Base-by-base conservation (phyloP, 2,797 vertebrate species). In the Lepus oiostolus region DNA sequence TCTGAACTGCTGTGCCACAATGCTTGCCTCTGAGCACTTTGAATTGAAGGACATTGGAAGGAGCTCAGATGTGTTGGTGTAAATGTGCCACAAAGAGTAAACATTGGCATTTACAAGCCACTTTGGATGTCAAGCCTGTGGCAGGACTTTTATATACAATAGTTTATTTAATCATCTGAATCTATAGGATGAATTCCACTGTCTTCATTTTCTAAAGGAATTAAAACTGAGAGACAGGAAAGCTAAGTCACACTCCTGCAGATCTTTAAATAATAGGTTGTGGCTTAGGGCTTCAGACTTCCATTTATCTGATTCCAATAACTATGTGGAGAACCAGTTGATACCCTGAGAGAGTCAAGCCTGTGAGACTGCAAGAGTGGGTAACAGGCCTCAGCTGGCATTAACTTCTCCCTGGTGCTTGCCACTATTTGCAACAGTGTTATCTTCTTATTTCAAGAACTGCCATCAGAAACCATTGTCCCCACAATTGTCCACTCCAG, bases 141-240 rank as follows among this genome's bases (percentile, higher is more conserved):
- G 19, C 80, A 88, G 80, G 30, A 26, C 72, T 26, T 90, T 87
- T 85, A 58, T 22, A 68, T 9, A 67, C 17, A 72, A n/a, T 68
- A 87, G 79, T 75, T 85, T 90, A 85, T 82, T 92, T 88, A 85
- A 79, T 72, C 1, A 5, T 80, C 35, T 81, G 60, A 77, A 38
- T 85, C 17, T 47, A 54, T 26, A 50, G 80, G 88, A 17, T 52
- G 14, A 22, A 52, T 82, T 67, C 1, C 10, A 67, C 67, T 68
- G 71, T 76, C 0, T 3, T 4, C 60, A 65, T 79, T 83, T 71
- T 81, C 32, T 10, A 87, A 42, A 65, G n/a, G 62, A 2, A 70
- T 68, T 84, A 10, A 75, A 42, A 47, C 13, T 58, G 62, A 76
- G 17, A 85, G 1, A 0, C 30, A 32, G n/a, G 77, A 7, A 81